Evolutionary conservation across 2,797 vertebrate genomes (phyloP).

Genomic region (Antennarius maculatus): DNA sequence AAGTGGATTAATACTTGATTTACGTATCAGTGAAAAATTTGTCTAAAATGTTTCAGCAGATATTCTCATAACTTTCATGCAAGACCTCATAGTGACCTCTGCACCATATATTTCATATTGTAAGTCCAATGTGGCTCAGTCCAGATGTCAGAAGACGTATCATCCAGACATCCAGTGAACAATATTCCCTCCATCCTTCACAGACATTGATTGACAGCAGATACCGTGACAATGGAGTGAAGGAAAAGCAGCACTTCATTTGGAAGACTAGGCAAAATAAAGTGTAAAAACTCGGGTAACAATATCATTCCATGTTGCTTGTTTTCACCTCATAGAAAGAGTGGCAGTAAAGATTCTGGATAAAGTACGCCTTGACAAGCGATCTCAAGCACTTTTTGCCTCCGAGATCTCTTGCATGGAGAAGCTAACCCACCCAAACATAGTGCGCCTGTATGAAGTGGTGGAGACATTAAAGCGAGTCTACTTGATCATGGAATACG

Average conservation of each 20-base stretch:
- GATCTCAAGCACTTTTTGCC: conserved; percentile 54
- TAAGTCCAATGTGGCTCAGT: conserved; percentile 47
- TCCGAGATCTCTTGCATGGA: conserved; percentile 82
- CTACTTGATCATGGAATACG: conserved; percentile 83
- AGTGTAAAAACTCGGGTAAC: not conserved
- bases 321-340: conserved; percentile 65
- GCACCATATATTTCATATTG: conserved; percentile 5
- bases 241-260: not conserved
- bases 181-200: conserved; percentile 11
- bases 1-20: too few relatives aligned
- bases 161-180: conserved; percentile 40
- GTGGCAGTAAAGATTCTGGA: conserved; percentile 84
- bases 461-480: conserved; percentile 76
- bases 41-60: conserved; percentile 3
- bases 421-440: conserved; percentile 80
- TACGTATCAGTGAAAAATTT: not conserved
- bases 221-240: not conserved
- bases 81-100: conserved; percentile 1
- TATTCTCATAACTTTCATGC: conserved; percentile 11
- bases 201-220: not conserved
- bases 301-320: conserved; percentile 1
- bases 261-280: not conserved
- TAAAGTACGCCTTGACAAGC: conserved; percentile 70
- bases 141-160: conserved; percentile 52
- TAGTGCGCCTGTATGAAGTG: conserved; percentile 82